phyloP scores from a whole-genome alignment of 1,140 invertebrate genomes.

The Panulirus ornatus region DNA sequence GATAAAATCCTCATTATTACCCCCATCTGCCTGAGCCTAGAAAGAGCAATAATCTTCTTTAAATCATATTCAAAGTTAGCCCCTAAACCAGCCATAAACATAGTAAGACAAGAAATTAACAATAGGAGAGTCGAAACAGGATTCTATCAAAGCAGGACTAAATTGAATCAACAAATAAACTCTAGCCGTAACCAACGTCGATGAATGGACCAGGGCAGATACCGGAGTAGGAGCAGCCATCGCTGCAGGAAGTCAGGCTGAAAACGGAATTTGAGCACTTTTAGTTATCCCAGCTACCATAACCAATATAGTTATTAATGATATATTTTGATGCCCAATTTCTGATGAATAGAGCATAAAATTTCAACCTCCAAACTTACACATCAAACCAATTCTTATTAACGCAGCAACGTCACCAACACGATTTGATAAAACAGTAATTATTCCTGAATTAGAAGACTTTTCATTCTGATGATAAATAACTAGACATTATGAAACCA shows the following conservation, averaged over 20 bases:
- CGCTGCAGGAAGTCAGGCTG: slow-evolving; percentile 84
- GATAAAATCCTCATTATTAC: slow-evolving; percentile 43
- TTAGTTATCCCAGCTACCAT: slow-evolving; percentile 83
- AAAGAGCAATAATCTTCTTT: slow-evolving; percentile 70
- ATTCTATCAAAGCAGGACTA: background rate
- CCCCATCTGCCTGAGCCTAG: slow-evolving; percentile 60
- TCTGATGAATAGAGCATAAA: slow-evolving; percentile 18
- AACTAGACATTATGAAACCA: slow-evolving; percentile 20
- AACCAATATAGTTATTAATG: slow-evolving; percentile 73
- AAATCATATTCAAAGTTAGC: slow-evolving; percentile 65
- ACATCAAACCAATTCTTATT: slow-evolving; percentile 7
- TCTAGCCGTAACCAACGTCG: slow-evolving; percentile 85
- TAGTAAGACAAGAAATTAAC: slow-evolving; percentile 36
- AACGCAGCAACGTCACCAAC: slow-evolving; percentile 2
- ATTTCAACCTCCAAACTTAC: background rate
- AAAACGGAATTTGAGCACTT: slow-evolving; percentile 87
- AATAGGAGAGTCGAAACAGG: background rate
- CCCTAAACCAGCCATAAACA: slow-evolving; percentile 51
- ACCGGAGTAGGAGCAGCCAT: slow-evolving; percentile 85
- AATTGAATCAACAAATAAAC: slow-evolving; percentile 78
- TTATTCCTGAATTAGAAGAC: background rate
- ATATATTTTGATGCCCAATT: background rate
- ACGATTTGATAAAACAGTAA: background rate
- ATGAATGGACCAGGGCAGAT: slow-evolving; percentile 86
- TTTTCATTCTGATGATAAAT: slow-evolving; percentile 43